Evolutionary conservation across 2,797 vertebrate genomes (phyloP).

Genomic region (Amblyraja radiata): DNA sequence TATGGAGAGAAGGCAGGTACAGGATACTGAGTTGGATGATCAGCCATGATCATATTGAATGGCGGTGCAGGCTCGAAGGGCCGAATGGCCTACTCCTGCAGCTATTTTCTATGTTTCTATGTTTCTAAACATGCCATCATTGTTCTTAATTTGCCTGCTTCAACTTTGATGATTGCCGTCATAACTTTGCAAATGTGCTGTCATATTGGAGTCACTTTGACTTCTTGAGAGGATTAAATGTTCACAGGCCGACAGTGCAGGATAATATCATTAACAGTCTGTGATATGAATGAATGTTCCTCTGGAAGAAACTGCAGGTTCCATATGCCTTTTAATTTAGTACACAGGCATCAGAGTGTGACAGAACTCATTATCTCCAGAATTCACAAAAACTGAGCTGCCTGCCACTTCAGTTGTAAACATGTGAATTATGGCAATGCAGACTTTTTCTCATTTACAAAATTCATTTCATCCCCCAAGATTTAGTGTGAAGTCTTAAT

Average conservation of each 20-base stretch:
- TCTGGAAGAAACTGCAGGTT: background rate
- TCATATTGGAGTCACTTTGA: background rate
- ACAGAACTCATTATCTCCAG: conserved; percentile 32
- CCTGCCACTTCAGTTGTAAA: background rate
- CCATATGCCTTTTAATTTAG: conserved; percentile 14
- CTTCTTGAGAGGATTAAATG: background rate
- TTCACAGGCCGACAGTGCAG: too few relatives aligned
- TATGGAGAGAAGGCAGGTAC: too few relatives aligned
- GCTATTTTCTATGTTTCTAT: too few relatives aligned
- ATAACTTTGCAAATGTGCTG: background rate
- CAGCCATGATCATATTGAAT: too few relatives aligned
- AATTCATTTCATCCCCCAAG: background rate
- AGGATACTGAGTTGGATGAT: too few relatives aligned
- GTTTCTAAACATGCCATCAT: background rate
- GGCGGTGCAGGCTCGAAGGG: too few relatives aligned
- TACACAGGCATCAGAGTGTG: background rate
- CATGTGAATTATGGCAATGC: background rate
- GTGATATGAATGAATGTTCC: background rate
- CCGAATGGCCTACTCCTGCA: too few relatives aligned
- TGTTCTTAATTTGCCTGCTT: background rate
- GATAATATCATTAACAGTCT: conserved; percentile 21
- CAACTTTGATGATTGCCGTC: background rate
- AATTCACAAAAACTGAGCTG: conserved; percentile 8
- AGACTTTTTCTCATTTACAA: conserved; percentile 11
- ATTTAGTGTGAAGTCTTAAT: background rate